Evolutionary conservation across 2,888 invertebrate species (phyloP).

Genomic region (Spisula solida): DNA sequence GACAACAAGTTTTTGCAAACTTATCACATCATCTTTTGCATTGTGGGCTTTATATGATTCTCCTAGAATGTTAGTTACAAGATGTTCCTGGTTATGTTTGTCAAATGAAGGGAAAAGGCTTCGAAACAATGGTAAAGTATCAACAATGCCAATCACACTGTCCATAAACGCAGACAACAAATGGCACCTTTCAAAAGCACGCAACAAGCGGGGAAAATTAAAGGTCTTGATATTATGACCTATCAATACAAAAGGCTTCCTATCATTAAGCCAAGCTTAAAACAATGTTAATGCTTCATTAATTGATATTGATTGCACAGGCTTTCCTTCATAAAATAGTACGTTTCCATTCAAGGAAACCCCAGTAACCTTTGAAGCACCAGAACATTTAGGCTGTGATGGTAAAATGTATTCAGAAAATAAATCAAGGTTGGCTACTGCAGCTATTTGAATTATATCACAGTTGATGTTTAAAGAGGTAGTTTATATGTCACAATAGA

Average conservation of each 20-base stretch:
- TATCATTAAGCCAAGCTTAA: conserved; percentile 7
- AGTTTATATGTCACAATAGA: background rate
- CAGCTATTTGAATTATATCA: background rate
- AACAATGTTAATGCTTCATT: background rate
- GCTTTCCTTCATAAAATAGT: background rate
- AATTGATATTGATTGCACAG: background rate
- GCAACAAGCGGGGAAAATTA: conserved; percentile 45
- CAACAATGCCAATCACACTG: conserved; percentile 36
- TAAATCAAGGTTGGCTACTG: conserved; percentile 7
- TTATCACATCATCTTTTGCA: conserved; percentile 49
- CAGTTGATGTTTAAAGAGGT: background rate
- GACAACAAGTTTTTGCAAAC: conserved; percentile 33
- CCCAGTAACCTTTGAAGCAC: conserved; percentile 43
- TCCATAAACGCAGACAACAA: conserved; percentile 27
- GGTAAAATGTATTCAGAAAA: conserved; percentile 53
- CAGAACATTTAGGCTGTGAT: conserved; percentile 31
- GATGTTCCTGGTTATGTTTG: conserved; percentile 43
- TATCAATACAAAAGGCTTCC: conserved; percentile 27
- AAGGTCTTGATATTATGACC: conserved; percentile 51
- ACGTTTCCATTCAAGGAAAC: background rate
- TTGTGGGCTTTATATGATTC: conserved; percentile 52
- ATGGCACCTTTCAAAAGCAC: conserved; percentile 22
- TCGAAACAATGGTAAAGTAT: conserved; percentile 43
- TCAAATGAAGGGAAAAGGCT: conserved; percentile 31
- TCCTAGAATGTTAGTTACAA: conserved; percentile 5